Evolutionary conservation across 2,797 vertebrate species (phyloP), one percentile per base, ranked within the genome.

Genomic region (Capromys pilorides): DNA sequence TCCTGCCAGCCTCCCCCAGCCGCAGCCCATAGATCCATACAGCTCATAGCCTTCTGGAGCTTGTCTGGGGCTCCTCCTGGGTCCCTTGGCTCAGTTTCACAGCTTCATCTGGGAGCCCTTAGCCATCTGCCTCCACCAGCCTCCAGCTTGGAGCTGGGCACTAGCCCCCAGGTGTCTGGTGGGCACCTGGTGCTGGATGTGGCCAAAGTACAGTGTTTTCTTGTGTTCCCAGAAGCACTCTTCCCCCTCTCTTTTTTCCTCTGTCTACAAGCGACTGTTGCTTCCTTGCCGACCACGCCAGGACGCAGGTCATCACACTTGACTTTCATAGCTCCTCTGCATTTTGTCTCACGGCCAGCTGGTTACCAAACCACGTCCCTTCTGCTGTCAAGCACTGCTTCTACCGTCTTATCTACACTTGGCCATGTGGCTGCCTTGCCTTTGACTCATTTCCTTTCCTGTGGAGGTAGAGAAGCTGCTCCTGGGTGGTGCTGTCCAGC

Each of bases 151-250:
- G 41, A 41, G 0, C 0, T 3, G 54, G 21, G 6, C 51, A 8
- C 7, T 0, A 1, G 49, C 39, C 59, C 0, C 0, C 2, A 39
- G n/a, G 24, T 5, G 12, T 67, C 45, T n/a, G 21, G 2, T 2
- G 2, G 57, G 62, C 18, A 31, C 24, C 24, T 33, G 0, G 22
- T 0, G 0, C 69, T 12, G 85, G 75, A 49, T 2, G 2, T 1
- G 31, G 8, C 69, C 45, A 18, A 62, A 28, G 39, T 31, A 6
- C 33, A 54, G 54, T 9, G 4, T 3, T 5, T 1, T 0, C 9
- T 54, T 54, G 12, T 51, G 45, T 13, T 41, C n/a, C 12, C 24
- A 54, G 8, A 10, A 14, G 51, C 31, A 11, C 26, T 33, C 1
- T 36, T 54, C 21, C 57, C 57, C 39, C 19, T 3, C 19, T 41